Percentiles rank a stretch among this genome's conserved stretches.
Evolutionary conservation across 2,113 vertebrate genomes (phyloP).

Genomic region (Lepus timidus): DNA sequence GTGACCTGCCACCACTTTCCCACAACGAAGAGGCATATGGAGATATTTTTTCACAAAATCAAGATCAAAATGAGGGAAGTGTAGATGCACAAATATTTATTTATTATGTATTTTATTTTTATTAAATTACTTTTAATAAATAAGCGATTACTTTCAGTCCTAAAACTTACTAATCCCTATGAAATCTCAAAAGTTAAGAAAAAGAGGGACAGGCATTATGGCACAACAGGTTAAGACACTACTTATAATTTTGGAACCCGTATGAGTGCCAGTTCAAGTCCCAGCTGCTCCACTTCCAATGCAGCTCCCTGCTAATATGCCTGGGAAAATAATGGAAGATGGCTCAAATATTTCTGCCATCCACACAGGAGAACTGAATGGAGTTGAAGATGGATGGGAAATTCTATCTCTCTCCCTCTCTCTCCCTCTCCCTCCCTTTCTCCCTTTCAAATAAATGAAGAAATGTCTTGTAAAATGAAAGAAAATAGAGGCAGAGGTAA

Average conservation of each 20-base stretch:
- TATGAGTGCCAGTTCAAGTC: no score
- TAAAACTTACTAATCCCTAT: background rate
- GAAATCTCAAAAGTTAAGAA: background rate
- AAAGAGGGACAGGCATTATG: no score
- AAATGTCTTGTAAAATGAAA: background rate
- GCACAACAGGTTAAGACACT: no score
- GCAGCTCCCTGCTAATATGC: no score
- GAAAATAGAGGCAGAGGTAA: background rate
- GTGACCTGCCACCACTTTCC: background rate
- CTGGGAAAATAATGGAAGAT: no score
- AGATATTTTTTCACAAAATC: conserved; percentile 23
- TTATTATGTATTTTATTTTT: background rate
- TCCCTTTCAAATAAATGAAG: no score
- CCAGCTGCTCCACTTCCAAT: no score
- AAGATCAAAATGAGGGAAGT: background rate
- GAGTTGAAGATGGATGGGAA: no score
- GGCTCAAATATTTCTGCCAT: no score
- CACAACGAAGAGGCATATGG: conserved; percentile 25
- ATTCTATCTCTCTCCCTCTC: no score
- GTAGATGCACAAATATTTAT: background rate
- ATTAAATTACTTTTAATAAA: background rate
- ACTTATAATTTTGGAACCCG: background rate
- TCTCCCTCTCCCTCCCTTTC: no score
- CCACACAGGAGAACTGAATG: no score
- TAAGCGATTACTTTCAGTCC: background rate